Base-by-base conservation (phyloP, 53 echinoderm and acorn worm genomes). In the Echinometra lucunter region DNA sequence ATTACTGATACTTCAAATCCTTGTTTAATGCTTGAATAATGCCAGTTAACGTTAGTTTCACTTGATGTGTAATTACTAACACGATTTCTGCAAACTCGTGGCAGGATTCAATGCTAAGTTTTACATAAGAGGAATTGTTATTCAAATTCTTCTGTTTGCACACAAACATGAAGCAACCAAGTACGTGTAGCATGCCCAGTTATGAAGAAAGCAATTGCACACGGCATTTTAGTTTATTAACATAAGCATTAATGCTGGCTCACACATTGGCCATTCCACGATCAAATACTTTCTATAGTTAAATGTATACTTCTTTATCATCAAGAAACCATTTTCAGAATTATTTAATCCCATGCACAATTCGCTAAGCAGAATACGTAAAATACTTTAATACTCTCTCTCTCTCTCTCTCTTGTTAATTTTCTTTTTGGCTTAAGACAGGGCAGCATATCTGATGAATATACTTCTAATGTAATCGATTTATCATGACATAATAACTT, bases 31-130 rank as follows among this genome's bases (percentile, higher is more conserved):
- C n/a, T 34, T 72, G 72, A 72, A 78, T 40, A 78, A 42, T 23
- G 78, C 78, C 78, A 40, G 38, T 78, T 78, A 78, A 42, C 21
- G 23, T 78, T 78, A 78, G 78, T 78, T 78, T 40, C 42, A 78
- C 78, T 40, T 78, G 78, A 35, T 0, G 10, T 38, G 21, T 78
- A 78, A 78, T 38, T 78, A 42, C 78, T 35, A 6, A 42, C 72
- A 72, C 72, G 72, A 63, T 72, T 72, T 72, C 35, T 17, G 34
- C 13, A 9, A 1, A 15, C 69, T 34, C 34, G 6, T 32, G 69
- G 69, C 10, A 10, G 10, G 69, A 69, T 30, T 69, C 30, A 69
- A 69, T 34, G 8, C 69, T 4, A 6, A 63, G 3, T 25, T 25
- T 63, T 19, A 19, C 60, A 25, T 63, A 4, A 25, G 0, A 25